These are phyloP conservation scores for Setophaga kirtlandii DNA, from an alignment of 2,113 vertebrate species.

Conservation along the genomic window DNA sequence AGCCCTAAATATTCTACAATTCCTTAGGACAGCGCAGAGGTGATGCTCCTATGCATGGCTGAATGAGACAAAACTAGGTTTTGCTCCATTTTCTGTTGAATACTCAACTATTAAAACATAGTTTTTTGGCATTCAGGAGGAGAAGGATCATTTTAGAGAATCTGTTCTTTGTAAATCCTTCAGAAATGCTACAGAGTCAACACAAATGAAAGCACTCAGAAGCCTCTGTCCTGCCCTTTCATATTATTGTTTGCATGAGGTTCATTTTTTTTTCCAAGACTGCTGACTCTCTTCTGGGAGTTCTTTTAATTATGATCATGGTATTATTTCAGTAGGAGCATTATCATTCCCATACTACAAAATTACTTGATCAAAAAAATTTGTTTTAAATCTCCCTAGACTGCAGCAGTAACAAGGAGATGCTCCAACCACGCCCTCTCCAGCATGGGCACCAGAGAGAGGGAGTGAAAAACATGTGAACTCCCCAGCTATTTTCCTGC, in stretches of 20 bases:
- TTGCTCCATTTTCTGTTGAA: not conserved
- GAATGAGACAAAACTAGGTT: not conserved
- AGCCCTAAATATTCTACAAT: not conserved
- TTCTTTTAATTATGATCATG: slow-evolving; percentile 35
- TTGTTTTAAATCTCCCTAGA: not conserved
- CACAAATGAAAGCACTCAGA: not conserved
- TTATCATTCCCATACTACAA: not conserved
- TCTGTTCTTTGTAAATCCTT: not conserved
- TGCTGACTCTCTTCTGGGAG: slow-evolving; percentile 16
- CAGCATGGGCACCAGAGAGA: not conserved
- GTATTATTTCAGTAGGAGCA: not conserved
- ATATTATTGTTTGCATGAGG: not conserved
- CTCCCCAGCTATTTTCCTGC: not conserved
- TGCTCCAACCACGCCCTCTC: not conserved
- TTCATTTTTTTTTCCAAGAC: not conserved
- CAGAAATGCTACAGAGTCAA: not conserved
- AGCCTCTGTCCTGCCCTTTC: not conserved
- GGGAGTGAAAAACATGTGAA: not conserved
- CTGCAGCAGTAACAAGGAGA: not conserved
- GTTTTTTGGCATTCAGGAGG: not conserved
- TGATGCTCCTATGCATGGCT: not conserved
- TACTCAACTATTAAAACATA: not conserved
- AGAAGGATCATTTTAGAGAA: not conserved
- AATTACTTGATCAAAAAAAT: not conserved
- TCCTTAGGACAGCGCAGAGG: not conserved